A percentile compares a stretch with the other conserved stretches of the same genome.
Evolutionary conservation across 2,113 vertebrate genomes (phyloP).

Genomic region (Prionailurus bengalensis): DNA sequence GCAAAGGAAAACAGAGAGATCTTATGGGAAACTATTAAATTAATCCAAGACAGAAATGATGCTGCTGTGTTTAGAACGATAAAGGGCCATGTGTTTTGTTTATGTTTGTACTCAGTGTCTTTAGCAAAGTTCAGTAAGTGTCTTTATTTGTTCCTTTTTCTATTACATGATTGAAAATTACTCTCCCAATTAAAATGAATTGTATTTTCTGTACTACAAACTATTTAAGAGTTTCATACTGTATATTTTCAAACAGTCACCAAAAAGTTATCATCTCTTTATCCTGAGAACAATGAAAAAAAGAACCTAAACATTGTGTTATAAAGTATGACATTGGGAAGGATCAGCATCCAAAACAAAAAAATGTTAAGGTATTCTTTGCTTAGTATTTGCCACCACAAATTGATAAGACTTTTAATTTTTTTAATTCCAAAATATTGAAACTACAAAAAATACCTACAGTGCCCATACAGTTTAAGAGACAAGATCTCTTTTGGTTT

Average conservation of each 20-base stretch:
- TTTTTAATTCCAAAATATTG: slow-evolving; percentile 31
- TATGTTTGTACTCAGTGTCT: not conserved
- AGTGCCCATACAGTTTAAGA: not conserved
- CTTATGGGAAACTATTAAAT: not conserved
- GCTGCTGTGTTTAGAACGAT: not conserved
- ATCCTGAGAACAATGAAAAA: not conserved
- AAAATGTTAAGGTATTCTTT: not conserved
- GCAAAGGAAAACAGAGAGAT: not conserved
- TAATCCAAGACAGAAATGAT: not conserved
- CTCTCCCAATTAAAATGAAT: not conserved
- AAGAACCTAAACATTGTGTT: not conserved
- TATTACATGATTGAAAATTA: not conserved
- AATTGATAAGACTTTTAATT: not conserved
- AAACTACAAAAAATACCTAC: not conserved
- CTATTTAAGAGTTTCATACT: not conserved
- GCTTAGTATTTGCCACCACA: not conserved
- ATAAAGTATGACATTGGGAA: not conserved
- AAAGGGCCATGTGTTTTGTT: not conserved
- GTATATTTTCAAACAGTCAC: slow-evolving; percentile 11
- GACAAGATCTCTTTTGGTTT: not conserved
- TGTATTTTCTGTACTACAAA: not conserved
- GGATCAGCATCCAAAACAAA: not conserved
- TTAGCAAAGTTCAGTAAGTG: not conserved
- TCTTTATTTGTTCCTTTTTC: not conserved
- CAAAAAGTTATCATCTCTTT: not conserved